Evolutionary conservation across 2,797 vertebrate genomes (phyloP), one percentile per base, ranked within the genome.

Genomic region (Pseudochaenichthys georgianus): DNA sequence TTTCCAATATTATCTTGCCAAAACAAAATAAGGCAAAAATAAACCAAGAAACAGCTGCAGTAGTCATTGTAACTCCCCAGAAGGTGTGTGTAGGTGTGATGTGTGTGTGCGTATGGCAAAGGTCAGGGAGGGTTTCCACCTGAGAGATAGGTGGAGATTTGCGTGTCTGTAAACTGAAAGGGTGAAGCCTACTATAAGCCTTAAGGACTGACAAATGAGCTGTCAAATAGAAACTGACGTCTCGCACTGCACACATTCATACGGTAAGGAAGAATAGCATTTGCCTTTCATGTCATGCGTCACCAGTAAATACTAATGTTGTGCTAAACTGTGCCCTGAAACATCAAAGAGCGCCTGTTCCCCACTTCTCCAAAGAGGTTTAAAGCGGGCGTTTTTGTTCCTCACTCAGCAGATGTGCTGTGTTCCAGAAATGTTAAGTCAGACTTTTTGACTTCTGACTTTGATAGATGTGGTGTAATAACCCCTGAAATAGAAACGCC

Each of bases 201-300:
- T 81, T 62, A 77, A 89, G 82, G 80, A 86, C 78, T 91, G 91
- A 94, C 89, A 91, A 92, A 94, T 87, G 86, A 94, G 81, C 76
- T 86, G 85, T 87, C 89, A 84, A 86, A 93, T 73, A 64, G 80
- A 75, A 94, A 84, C 52, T 67, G 91, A 92, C 93, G 90, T 80
- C 85, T 87, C 78, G 71, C 78, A 64, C 83, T 59, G 70, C 79
- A 67, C 70, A 73, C 60, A 86, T 80, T 85, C 75, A 83, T 69
- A 72, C 15, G 38, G 57, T 78, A 76, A 88, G 78, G 81, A 77
- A 82, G 76, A 74, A 84, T 72, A 82, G 75, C 84, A 61, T 75
- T 78, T 59, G 73, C 73, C 88, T 84, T 83, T 85, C 70, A 81
- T 84, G 84, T 85, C 70, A 81, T 68, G 84, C 89, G 84, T 86